A percentile compares a stretch with the other conserved stretches of the same genome.
Evolutionary conservation across 2,113 vertebrate genomes (phyloP).

Genomic region (Trachemys scripta): DNA sequence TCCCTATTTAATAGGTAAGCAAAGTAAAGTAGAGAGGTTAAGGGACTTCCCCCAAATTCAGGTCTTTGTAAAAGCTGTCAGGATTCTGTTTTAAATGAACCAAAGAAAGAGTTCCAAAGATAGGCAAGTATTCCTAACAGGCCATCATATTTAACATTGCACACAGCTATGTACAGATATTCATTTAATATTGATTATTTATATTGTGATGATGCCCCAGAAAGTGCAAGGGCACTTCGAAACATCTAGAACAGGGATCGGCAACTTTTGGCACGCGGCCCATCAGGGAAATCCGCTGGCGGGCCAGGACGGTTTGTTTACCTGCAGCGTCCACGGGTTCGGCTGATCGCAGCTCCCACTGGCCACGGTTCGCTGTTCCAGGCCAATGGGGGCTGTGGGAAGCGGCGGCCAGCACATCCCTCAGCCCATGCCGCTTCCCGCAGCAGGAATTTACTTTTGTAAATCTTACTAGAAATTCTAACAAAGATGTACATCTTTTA

Average conservation of each 20-base stretch:
- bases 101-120: not conserved
- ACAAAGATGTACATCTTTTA: not conserved
- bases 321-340: too few relatives aligned
- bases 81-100: not conserved
- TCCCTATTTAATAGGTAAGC: not conserved
- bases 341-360: too few relatives aligned
- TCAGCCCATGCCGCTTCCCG: too few relatives aligned
- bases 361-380: too few relatives aligned
- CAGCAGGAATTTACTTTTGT: not conserved
- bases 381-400: too few relatives aligned
- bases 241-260: not conserved
- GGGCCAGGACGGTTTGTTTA: too few relatives aligned
- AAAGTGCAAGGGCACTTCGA: not conserved
- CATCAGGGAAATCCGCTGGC: too few relatives aligned
- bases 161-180: not conserved
- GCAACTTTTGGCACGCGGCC: too few relatives aligned
- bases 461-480: not conserved
- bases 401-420: too few relatives aligned
- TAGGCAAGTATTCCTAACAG: not conserved
- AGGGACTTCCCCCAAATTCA: not conserved
- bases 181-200: not conserved
- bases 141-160: rapidly evolving
- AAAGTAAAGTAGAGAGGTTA: not conserved
- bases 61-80: not conserved
- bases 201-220: not conserved